Percentiles rank a stretch among this genome's conserved stretches.
These are phyloP conservation scores for Hippocampus kuda DNA, from an alignment of 2,797 vertebrate genomes.

Conservation along the genomic window DNA sequence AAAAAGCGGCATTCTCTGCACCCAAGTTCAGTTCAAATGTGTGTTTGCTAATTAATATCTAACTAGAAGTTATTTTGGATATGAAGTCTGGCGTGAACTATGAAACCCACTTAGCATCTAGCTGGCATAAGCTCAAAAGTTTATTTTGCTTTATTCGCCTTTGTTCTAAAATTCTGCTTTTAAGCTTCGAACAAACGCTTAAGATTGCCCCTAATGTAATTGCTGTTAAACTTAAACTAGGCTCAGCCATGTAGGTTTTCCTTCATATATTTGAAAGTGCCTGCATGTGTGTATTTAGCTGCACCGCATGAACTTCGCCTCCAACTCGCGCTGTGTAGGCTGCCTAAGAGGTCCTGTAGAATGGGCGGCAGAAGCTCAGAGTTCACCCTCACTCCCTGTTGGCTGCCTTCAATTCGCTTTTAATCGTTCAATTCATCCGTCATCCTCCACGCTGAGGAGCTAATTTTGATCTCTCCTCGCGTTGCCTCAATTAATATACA, in stretches of 20 bases:
- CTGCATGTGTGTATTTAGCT: slow-evolving; percentile 14
- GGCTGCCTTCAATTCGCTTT: slow-evolving; percentile 33
- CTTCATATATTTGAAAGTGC: slow-evolving; percentile 23
- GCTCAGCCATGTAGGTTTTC: slow-evolving; percentile 6
- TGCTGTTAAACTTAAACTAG: slow-evolving; percentile 41
- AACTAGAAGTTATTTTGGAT: slow-evolving; percentile 59
- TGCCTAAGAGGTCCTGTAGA: slow-evolving; percentile 26
- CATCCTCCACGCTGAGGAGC: slow-evolving; percentile 5
- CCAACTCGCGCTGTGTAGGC: slow-evolving; percentile 26
- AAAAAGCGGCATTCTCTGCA: slow-evolving; percentile 21
- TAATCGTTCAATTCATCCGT: slow-evolving; percentile 25
- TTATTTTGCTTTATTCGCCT: slow-evolving; percentile 15
- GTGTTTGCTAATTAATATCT: slow-evolving; percentile 30
- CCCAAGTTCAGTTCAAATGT: slow-evolving; percentile 48
- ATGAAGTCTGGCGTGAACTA: slow-evolving; percentile 52
- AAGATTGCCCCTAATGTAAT: slow-evolving; percentile 30
- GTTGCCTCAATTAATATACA: slow-evolving; percentile 14
- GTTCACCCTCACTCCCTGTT: slow-evolving; percentile 25
- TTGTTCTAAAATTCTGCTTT: slow-evolving; percentile 22
- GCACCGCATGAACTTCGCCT: slow-evolving; percentile 6
- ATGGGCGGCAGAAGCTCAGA: slow-evolving; percentile 20
- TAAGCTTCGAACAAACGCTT: slow-evolving; percentile 17
- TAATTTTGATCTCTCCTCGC: neutral
- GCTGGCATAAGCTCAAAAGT: slow-evolving; percentile 36
- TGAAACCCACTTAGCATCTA: slow-evolving; percentile 30